These are phyloP conservation scores for Macrophya annulata DNA, from an alignment of 2,888 invertebrate genomes.

Conservation along the genomic window DNA sequence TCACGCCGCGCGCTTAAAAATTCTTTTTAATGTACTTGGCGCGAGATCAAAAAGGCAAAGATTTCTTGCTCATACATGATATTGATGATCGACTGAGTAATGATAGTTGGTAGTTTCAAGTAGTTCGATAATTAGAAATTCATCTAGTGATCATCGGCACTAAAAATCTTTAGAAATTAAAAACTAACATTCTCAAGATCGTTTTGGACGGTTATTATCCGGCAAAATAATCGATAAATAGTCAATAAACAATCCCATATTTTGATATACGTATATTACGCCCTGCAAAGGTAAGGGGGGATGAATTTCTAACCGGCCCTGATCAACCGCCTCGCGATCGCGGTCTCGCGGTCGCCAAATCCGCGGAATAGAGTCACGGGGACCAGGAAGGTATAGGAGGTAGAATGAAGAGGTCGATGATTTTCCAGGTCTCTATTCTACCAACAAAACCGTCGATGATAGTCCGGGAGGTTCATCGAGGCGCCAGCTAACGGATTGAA, in stretches of 20 bases:
- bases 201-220: not conserved
- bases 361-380: slow-evolving; percentile 47
- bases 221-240: not conserved
- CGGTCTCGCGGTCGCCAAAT: slow-evolving; percentile 55
- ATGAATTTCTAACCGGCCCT: slow-evolving; percentile 33
- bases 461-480: not conserved
- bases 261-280: slow-evolving; percentile 21
- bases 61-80: slow-evolving; percentile 1
- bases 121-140: not conserved
- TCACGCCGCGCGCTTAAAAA: too few species aligned
- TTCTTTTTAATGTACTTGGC: too few species aligned
- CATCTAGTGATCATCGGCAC: not conserved
- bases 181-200: not conserved
- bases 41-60: not conserved
- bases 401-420: slow-evolving; percentile 33
- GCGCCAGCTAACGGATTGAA: slow-evolving; percentile 41
- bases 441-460: slow-evolving; percentile 6
- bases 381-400: slow-evolving; percentile 48
- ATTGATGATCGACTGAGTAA: not conserved
- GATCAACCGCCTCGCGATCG: slow-evolving; percentile 40
- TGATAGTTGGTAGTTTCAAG: not conserved
- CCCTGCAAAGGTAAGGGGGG: slow-evolving; percentile 17
- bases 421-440: slow-evolving; percentile 12
- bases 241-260: not conserved
- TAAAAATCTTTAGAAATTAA: not conserved